These are phyloP conservation scores for Leptestheria dahalacensis DNA, from an alignment of 1,140 invertebrate genomes.

Conservation along the genomic window DNA sequence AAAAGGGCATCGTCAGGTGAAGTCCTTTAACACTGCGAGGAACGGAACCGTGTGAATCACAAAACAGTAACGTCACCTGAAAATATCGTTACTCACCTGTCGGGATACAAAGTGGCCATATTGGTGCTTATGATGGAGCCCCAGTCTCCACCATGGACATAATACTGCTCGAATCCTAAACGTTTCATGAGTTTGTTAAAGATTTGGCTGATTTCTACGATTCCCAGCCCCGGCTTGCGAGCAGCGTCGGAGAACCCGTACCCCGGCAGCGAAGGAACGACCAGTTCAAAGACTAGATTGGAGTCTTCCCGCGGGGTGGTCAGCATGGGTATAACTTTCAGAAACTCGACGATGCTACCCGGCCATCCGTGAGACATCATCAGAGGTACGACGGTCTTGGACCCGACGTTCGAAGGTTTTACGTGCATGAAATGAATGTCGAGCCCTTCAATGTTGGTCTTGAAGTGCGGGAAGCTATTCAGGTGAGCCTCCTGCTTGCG, in stretches of 20 bases:
- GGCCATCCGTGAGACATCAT: conserved; percentile 81
- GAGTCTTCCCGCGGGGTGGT: conserved; percentile 26
- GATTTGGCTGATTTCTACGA: conserved; percentile 46
- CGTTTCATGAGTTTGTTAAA: conserved; percentile 69
- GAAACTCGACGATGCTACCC: conserved; percentile 70
- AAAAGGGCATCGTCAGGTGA: conserved; percentile 47
- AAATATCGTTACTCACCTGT: conserved; percentile 36
- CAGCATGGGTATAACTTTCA: conserved; percentile 55
- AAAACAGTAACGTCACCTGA: too few species aligned
- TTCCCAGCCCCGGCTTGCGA: conserved; percentile 41
- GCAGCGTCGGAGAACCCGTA: conserved; percentile 66
- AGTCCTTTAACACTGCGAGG: conserved; percentile 47
- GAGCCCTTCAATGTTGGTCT: conserved; percentile 45
- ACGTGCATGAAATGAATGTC: conserved; percentile 43
- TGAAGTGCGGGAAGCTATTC: conserved; percentile 57
- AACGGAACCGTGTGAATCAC: too few species aligned
- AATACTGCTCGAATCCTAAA: conserved; percentile 56
- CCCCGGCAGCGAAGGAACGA: conserved; percentile 65
- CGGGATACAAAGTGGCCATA: conserved; percentile 49
- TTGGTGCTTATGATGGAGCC: conserved; percentile 41
- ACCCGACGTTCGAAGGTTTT: conserved; percentile 21
- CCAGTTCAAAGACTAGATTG: conserved; percentile 58
- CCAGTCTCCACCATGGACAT: conserved; percentile 76
- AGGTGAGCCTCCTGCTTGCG: conserved; percentile 43
- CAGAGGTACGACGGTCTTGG: conserved; percentile 40